Conservation (phyloP, 2,888 invertebrate genomes). For the Steinernema hermaphroditum region DNA sequence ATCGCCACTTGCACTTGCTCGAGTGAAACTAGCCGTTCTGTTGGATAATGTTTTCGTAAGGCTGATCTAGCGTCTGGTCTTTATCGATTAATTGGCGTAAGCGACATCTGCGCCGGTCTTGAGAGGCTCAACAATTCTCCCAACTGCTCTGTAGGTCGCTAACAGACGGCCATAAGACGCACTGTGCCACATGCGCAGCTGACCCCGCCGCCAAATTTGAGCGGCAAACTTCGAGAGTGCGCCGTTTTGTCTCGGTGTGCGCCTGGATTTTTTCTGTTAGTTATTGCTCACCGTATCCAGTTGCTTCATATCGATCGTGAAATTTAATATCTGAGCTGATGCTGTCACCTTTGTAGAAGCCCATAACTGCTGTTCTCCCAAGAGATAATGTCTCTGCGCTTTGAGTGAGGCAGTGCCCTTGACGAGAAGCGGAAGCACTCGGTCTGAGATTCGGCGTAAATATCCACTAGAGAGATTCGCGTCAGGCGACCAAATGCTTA, state of each 20-base stretch:
- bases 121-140: conserved; percentile 8
- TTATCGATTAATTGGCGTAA: conserved; percentile 27
- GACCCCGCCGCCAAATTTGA: conserved; percentile 5
- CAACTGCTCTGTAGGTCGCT: conserved; percentile 5
- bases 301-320: conserved; percentile 4
- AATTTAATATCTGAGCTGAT: background rate
- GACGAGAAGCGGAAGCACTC: conserved; percentile 1
- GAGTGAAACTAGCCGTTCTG: no score
- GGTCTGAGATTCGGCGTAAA: background rate
- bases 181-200: conserved; percentile 17
- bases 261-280: background rate
- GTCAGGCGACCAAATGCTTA: background rate
- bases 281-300: background rate
- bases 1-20: no score
- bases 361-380: background rate
- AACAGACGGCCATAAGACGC: background rate
- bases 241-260: background rate
- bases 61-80: conserved; percentile 10
- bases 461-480: background rate
- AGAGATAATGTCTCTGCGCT: conserved; percentile 1
- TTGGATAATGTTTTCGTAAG: background rate
- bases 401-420: background rate
- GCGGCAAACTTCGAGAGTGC: background rate
- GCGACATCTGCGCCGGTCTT: conserved; percentile 18
- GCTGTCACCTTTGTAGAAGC: background rate